phyloP scores from a whole-genome alignment of 2,797 vertebrate species.

The Etheostoma perlongum region DNA sequence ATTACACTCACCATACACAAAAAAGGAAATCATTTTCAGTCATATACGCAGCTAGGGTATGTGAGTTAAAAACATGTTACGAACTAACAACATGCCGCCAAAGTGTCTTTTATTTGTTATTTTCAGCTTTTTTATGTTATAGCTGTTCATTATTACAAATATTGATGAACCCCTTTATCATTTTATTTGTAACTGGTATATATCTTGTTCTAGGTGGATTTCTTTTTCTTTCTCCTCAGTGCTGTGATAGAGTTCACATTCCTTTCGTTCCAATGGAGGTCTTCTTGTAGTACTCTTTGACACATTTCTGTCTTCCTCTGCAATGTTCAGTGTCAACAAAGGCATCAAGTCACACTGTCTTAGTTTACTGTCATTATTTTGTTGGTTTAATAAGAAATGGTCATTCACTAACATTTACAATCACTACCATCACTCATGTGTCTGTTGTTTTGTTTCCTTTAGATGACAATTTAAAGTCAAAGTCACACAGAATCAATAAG shows the following conservation, averaged over 20 bases:
- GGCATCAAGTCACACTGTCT: background rate
- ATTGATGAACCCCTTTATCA: background rate
- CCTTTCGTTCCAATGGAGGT: background rate
- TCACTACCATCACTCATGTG: background rate
- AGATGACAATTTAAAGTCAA: background rate
- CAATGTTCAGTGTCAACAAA: background rate
- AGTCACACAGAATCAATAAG: background rate
- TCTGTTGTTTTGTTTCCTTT: background rate
- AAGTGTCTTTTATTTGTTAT: background rate
- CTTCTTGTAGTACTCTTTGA: background rate
- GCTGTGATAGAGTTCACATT: accelerated
- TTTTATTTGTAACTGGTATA: background rate
- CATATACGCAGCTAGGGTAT: background rate
- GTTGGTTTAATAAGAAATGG: background rate
- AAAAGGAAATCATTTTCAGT: background rate
- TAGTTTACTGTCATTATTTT: background rate
- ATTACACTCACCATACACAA: conserved; percentile 23
- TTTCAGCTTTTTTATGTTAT: background rate
- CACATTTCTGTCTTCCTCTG: background rate
- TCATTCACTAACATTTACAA: background rate
- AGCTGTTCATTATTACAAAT: background rate
- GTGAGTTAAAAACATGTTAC: background rate
- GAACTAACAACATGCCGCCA: too few relatives aligned
- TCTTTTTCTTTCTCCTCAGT: background rate
- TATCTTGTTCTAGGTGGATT: background rate